Percentiles rank a stretch among this genome's conserved stretches.
phyloP scores from a whole-genome alignment of 2,113 vertebrate genomes.

The Serilophus lunatus region DNA sequence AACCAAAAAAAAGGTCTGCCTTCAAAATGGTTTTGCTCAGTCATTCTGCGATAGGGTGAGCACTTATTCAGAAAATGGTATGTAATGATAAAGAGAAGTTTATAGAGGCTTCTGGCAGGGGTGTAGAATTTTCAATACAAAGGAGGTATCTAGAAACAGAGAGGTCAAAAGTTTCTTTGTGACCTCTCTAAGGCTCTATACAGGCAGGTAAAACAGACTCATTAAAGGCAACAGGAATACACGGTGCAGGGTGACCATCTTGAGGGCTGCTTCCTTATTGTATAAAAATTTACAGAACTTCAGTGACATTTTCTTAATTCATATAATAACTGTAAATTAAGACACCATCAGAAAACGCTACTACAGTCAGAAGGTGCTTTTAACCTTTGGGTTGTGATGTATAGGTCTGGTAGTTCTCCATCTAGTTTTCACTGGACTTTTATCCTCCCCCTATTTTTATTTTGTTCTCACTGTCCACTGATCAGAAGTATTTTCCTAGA shows the following conservation, averaged over 20 bases:
- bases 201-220: background rate
- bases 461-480: background rate
- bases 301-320: background rate
- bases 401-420: background rate
- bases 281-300: background rate
- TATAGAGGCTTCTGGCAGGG: background rate
- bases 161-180: background rate
- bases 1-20: background rate
- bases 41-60: background rate
- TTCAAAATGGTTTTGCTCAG: background rate
- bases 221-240: background rate
- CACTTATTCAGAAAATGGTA: background rate
- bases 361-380: background rate
- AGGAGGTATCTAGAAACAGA: background rate
- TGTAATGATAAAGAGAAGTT: background rate
- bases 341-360: background rate
- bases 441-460: background rate
- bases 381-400: background rate
- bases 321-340: background rate
- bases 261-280: background rate
- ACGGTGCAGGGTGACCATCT: fast-evolving
- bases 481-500: background rate
- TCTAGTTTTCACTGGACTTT: background rate
- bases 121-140: background rate
- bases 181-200: background rate